These are phyloP conservation scores for Leucoraja erinaceus DNA, from an alignment of 2,113 vertebrate species.

Conservation along the genomic window DNA sequence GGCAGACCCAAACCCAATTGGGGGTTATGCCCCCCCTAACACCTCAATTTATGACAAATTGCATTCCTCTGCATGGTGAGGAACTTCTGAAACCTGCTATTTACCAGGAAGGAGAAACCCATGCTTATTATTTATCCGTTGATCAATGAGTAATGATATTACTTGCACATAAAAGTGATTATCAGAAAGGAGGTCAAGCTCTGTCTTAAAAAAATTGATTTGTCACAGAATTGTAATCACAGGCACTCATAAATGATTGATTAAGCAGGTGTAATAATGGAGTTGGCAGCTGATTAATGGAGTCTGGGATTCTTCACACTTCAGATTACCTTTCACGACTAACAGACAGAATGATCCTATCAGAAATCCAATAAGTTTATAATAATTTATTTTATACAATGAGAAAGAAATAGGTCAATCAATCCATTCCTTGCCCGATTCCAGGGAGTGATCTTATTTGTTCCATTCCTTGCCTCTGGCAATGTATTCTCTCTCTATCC, in stretches of 20 bases:
- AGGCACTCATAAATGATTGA: background rate
- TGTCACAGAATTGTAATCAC: conserved; percentile 1
- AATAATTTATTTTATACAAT: background rate
- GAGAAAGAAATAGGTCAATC: no score
- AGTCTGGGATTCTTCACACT: background rate
- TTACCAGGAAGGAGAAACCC: background rate
- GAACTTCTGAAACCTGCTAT: background rate
- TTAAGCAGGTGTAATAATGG: background rate
- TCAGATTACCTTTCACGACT: background rate
- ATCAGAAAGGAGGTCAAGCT: background rate
- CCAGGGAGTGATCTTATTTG: no score
- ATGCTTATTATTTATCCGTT: background rate
- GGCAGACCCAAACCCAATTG: background rate
- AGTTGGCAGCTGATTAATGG: background rate
- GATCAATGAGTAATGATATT: background rate
- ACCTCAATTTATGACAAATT: background rate
- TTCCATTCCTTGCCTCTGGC: no score
- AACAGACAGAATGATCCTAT: background rate
- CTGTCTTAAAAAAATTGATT: background rate
- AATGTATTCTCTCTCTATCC: no score
- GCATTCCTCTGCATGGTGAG: background rate
- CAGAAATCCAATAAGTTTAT: background rate
- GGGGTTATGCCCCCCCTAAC: no score
- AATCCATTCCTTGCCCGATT: no score
- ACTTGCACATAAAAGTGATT: background rate